Percentiles rank a stretch among this genome's conserved stretches.
phyloP scores from a whole-genome alignment of 1,140 invertebrate species.

The Lepeophtheirus salmonis region DNA sequence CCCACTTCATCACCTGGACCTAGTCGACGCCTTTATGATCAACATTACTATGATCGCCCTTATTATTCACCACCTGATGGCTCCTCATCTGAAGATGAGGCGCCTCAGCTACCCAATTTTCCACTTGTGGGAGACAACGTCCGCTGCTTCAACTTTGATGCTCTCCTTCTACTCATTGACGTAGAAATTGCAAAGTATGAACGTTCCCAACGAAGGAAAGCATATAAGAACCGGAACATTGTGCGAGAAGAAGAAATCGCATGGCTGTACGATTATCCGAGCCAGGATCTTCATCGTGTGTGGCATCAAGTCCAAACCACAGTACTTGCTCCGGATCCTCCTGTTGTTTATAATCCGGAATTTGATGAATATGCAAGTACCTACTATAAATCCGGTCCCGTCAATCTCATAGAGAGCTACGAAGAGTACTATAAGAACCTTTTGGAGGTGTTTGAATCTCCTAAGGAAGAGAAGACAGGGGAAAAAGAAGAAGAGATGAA shows the following conservation, averaged over 20 bases:
- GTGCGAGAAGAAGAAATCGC: neutral
- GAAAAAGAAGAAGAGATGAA: neutral
- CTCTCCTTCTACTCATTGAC: neutral
- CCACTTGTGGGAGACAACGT: neutral
- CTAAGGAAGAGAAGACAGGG: neutral
- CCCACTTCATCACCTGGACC: neutral
- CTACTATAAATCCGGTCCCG: neutral
- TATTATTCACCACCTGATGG: too few species aligned
- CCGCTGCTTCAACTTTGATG: neutral
- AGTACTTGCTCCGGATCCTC: neutral
- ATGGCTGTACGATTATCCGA: neutral
- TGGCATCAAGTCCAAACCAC: neutral
- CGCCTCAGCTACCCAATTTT: neutral
- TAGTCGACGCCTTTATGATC: too few species aligned
- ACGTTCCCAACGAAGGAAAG: neutral
- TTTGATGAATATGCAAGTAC: neutral
- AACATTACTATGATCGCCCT: too few species aligned
- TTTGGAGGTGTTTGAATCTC: neutral
- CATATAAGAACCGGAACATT: too few species aligned
- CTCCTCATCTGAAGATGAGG: neutral
- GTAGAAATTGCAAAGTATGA: neutral
- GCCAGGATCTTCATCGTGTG: neutral
- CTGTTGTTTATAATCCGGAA: neutral
- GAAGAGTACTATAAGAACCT: neutral
- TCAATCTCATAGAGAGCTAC: neutral